These are phyloP conservation scores for Therioaphis trifolii DNA, from an alignment of 2,888 invertebrate genomes.

Conservation along the genomic window DNA sequence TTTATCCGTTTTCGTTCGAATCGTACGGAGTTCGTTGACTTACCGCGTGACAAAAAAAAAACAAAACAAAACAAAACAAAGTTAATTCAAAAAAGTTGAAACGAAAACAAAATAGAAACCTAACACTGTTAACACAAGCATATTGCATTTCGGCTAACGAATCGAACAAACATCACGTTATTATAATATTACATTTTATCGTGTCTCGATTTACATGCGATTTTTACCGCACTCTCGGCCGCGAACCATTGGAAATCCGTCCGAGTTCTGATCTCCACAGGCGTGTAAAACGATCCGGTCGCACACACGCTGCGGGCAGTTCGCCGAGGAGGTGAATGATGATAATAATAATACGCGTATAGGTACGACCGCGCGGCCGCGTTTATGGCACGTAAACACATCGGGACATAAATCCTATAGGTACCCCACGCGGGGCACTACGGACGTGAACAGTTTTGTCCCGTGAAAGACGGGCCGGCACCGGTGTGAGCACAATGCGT, in stretches of 20 bases:
- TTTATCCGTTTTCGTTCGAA: background rate
- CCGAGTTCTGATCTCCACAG: too few species aligned
- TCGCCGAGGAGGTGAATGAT: background rate
- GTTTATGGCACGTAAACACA: background rate
- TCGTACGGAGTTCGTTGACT: background rate
- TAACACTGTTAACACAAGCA: too few species aligned
- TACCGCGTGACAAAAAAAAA: background rate
- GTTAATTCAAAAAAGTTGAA: too few species aligned
- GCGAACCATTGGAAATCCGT: too few species aligned
- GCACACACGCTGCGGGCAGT: conserved; percentile 28
- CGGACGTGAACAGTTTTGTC: conserved; percentile 25
- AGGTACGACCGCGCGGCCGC: background rate
- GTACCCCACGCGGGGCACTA: background rate
- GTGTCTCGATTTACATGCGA: too few species aligned
- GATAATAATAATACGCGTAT: background rate
- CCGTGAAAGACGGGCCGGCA: conserved; percentile 29
- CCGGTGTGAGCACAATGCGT: background rate
- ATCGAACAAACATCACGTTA: too few species aligned
- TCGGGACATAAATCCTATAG: background rate
- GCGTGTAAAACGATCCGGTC: conserved; percentile 39
- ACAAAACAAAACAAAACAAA: background rate
- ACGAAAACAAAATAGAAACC: too few species aligned
- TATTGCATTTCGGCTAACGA: too few species aligned
- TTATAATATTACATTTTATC: too few species aligned
- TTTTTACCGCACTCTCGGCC: too few species aligned